Base-by-base conservation (phyloP, 35 echinoderm and acorn worm species). In the Anneissia japonica region DNA sequence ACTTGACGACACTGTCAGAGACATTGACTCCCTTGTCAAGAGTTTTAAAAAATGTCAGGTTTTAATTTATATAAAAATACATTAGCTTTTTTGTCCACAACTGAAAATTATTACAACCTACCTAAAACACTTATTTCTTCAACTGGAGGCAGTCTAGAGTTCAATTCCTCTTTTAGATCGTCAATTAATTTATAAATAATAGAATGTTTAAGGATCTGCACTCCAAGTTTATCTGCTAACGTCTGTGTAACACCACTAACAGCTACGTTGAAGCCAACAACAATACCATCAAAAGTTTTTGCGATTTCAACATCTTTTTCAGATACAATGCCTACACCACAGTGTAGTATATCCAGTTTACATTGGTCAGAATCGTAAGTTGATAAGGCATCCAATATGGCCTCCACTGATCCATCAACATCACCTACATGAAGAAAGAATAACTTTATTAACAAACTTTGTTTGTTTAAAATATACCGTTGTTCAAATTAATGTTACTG, bases 331-430 rank as follows among this genome's bases (percentile, higher is more conserved):
- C 96, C 96, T 0, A 99, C 96, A 81, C 96, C 96, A 76, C 87
- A 99, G 64, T 83, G 87, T 32, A 99, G 43, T 35, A 99, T 73
- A 26, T 99, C 84, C 34, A 99, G 41, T 36, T 91, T 99, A 51
- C 96, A 99, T 37, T 99, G 92, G 14, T 92, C 86, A 72, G 88
- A 34, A 32, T 82, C 45, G 34, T 99, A 99, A 4, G 96, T 94
- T 37, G 88, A 82, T 23, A 99, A 35, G 28, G 90, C 88, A 86
- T 94, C 92, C 37, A 99, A 75, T 39, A 99, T 93, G 35, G 96
- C 96, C 38, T 99, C 96, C 32, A 99, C 89, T 2, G 96, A 99
- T 10, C 96, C 96, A 76, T 99, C 96, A 14, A 99, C 96, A 94
- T 99, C 96, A 82, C 91, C 96, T 99, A 81, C n/a, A 81, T 35